These are phyloP conservation scores for Ips nitidus DNA, from an alignment of 1,140 invertebrate genomes.

Conservation along the genomic window DNA sequence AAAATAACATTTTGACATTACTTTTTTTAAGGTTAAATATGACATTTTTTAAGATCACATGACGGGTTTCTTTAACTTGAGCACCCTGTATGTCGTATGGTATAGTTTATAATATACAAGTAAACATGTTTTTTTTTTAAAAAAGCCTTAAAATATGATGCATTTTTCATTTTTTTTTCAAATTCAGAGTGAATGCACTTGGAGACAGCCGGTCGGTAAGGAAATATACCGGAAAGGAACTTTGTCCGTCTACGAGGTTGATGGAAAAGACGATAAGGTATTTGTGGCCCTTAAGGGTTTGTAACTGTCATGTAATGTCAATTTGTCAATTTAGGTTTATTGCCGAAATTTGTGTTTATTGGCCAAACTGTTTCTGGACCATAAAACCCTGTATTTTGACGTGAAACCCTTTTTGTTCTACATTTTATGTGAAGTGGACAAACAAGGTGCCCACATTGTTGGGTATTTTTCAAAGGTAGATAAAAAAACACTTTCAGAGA, in stretches of 20 bases:
- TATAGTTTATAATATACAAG: too few relatives aligned
- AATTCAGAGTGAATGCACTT: conserved; percentile 71
- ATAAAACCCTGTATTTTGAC: conserved; percentile 97
- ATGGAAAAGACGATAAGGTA: conserved; percentile 84
- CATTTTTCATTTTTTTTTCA: too few relatives aligned
- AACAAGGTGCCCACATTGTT: conserved; percentile 91
- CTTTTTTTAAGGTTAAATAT: too few relatives aligned
- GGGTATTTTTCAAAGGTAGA: conserved; percentile 95
- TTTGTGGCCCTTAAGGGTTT: not conserved
- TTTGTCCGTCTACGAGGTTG: conserved; percentile 86
- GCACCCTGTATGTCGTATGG: too few relatives aligned
- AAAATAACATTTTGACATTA: too few relatives aligned
- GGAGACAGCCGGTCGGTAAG: conserved; percentile 82
- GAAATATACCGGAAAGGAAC: conserved; percentile 94
- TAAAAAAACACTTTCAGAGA: not conserved
- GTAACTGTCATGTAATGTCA: not conserved
- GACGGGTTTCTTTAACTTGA: too few relatives aligned
- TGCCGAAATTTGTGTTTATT: conserved; percentile 95
- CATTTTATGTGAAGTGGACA: conserved; percentile 92
- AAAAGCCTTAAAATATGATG: too few relatives aligned
- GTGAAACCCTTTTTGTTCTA: conserved; percentile 98
- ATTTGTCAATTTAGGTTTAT: conserved; percentile 63
- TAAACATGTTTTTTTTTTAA: too few relatives aligned
- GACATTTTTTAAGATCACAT: too few relatives aligned
- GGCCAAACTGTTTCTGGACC: conserved; percentile 95